phyloP scores from a whole-genome alignment of 2,888 invertebrate genomes.

The Parascotia fuliginaria region DNA sequence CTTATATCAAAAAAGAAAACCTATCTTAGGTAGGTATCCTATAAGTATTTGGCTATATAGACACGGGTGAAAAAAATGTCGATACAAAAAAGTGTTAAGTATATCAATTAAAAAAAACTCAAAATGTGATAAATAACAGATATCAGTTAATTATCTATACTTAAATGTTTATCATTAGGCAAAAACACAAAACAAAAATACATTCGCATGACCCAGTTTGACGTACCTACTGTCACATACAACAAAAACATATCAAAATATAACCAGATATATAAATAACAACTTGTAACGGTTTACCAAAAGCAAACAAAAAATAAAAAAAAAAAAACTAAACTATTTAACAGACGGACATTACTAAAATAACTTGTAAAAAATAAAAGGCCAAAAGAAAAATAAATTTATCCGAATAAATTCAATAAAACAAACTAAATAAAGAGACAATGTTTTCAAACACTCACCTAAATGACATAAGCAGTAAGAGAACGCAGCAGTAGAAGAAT shows the following conservation, averaged over 20 bases:
- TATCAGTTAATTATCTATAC: neutral
- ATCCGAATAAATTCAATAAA: neutral
- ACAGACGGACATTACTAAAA: neutral
- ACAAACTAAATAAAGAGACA: constrained; percentile 5
- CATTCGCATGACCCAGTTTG: neutral
- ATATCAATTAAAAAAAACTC: no score
- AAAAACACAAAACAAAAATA: neutral
- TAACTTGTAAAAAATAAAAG: neutral
- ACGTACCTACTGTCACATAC: neutral
- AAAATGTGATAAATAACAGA: no score
- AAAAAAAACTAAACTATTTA: neutral
- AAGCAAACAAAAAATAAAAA: neutral
- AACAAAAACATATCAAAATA: neutral
- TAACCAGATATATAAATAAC: neutral
- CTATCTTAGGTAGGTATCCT: no score
- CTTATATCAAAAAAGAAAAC: no score
- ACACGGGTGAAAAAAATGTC: no score
- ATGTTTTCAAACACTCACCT: constrained; percentile 45
- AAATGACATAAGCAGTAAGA: constrained; percentile 42
- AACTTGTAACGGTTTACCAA: neutral
- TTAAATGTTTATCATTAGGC: neutral
- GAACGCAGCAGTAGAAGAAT: constrained; percentile 71
- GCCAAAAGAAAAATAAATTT: neutral
- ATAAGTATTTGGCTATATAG: no score
- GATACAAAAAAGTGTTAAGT: no score